phyloP scores from a whole-genome alignment of 2,888 invertebrate genomes.

The Serripes groenlandicus region DNA sequence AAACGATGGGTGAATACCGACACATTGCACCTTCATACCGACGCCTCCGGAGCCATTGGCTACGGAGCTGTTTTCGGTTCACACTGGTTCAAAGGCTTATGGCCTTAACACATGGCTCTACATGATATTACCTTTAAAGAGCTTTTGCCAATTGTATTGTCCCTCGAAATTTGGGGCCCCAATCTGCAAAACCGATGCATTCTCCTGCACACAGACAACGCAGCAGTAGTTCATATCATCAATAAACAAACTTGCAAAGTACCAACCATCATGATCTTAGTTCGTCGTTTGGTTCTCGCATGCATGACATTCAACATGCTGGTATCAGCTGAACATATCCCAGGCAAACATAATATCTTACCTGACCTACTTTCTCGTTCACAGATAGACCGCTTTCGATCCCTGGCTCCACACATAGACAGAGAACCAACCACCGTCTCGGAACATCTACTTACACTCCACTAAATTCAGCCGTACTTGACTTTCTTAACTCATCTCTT shows the following conservation, averaged over 20 bases:
- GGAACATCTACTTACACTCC: neutral
- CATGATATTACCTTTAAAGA: conserved; percentile 40
- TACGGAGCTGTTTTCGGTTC: conserved; percentile 50
- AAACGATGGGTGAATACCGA: conserved; percentile 25
- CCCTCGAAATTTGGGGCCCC: conserved; percentile 58
- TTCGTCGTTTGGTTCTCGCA: conserved; percentile 27
- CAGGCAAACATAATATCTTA: conserved; percentile 30
- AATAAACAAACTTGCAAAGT: conserved; percentile 54
- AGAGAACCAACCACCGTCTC: conserved; percentile 25
- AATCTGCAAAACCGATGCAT: conserved; percentile 32
- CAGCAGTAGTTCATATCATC: conserved; percentile 58
- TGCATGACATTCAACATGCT: conserved; percentile 53
- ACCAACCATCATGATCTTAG: conserved; percentile 27
- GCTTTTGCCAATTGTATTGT: conserved; percentile 44
- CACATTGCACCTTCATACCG: conserved; percentile 27
- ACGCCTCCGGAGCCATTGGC: conserved; percentile 47
- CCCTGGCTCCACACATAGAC: conserved; percentile 43
- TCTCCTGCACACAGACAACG: conserved; percentile 54
- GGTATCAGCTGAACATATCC: conserved; percentile 34
- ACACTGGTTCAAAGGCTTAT: conserved; percentile 48
- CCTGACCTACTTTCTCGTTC: conserved; percentile 54
- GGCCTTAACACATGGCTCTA: neutral
- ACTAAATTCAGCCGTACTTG: neutral
- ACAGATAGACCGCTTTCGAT: conserved; percentile 45
- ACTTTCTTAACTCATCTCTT: neutral